Evolutionary conservation across 2,888 invertebrate species (phyloP), one percentile per base, ranked within the genome.

Genomic region (Morpho deidamia): DNA sequence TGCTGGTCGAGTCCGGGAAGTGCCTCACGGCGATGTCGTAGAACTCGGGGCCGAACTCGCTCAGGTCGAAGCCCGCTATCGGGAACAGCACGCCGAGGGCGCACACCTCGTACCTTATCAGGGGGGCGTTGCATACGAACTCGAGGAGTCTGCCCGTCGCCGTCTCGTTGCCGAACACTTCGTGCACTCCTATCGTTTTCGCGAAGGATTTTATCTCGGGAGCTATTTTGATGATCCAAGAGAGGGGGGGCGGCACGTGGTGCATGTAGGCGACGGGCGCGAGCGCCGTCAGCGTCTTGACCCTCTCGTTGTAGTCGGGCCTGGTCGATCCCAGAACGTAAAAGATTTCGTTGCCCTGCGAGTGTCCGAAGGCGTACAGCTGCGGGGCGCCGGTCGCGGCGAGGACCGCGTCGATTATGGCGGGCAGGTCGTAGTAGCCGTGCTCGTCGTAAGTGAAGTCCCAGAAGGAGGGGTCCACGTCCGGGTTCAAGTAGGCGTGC

Each of bases 341-440:
- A 62, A 91, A 91, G 7, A 74, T 64, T 0, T 91, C 89, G 0
- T 90, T 91, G 8, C 94, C 95, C 67, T 87, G 85, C 0, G 94
- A 95, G 71, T 95, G 94, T 0, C 94, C 95, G 8, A 93, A 75
- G 65, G 93, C 93, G 59, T 90, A 90, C 0, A 95, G 55, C 42
- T 90, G 77, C 2, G 78, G 54, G 23, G 86, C 81, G 0, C 85
- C 81, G 0, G 94, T 93, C 4, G 58, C 45, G 0, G 57, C 33
- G 7, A 78, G 51, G 32, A 78, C 62, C 40, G 56, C 70, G 56
- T 78, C 76, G 1, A 78, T 91, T 71, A 91, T 91, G 0, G 93
- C 91, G 1, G 95, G 93, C 1, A 95, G 61, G 72, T 96, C 95
- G 65, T 90, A 90, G 8, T 76, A 62, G 0, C 93, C 95, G 71